Conservation (phyloP, 1,140 invertebrate genomes). For the Drosophila pallidifrons region DNA sequence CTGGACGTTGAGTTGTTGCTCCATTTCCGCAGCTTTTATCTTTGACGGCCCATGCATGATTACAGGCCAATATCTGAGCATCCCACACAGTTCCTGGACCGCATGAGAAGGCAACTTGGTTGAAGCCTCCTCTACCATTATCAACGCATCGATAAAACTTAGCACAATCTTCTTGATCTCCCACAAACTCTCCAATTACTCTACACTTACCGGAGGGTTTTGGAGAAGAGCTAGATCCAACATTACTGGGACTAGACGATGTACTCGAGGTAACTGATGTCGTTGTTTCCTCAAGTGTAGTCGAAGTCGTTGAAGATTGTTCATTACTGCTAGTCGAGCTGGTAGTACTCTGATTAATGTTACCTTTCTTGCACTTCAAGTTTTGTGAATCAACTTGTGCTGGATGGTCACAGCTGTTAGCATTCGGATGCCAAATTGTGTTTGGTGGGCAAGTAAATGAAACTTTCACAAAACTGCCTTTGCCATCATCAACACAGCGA, state of each 20-base stretch:
- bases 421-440: slow-evolving; percentile 88
- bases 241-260: slow-evolving; percentile 14
- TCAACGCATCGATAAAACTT: slow-evolving; percentile 90
- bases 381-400: slow-evolving; percentile 85
- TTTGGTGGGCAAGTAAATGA: slow-evolving; percentile 88
- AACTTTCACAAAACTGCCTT: slow-evolving; percentile 86
- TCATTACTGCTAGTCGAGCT: slow-evolving; percentile 41
- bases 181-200: slow-evolving; percentile 86
- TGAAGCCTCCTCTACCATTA: slow-evolving; percentile 86
- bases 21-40: slow-evolving; percentile 52
- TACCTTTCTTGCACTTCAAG: slow-evolving; percentile 79
- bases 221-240: slow-evolving; percentile 23
- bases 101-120: slow-evolving; percentile 88
- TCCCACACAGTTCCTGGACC: slow-evolving; percentile 89
- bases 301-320: slow-evolving; percentile 42
- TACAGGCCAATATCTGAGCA: slow-evolving; percentile 87
- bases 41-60: slow-evolving; percentile 85
- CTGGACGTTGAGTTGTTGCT: slow-evolving; percentile 28
- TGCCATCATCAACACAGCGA: slow-evolving; percentile 88
- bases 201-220: slow-evolving; percentile 80
- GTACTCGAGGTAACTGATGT: slow-evolving; percentile 33
- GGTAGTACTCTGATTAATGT: slow-evolving; percentile 36
- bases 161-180: slow-evolving; percentile 87
- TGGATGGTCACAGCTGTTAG: slow-evolving; percentile 88
- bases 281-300: slow-evolving; percentile 33